A percentile compares a stretch with the other conserved stretches of the same genome.
Evolutionary conservation across 2,113 vertebrate species (phyloP).

Genomic region (Condylura cristata): DNA sequence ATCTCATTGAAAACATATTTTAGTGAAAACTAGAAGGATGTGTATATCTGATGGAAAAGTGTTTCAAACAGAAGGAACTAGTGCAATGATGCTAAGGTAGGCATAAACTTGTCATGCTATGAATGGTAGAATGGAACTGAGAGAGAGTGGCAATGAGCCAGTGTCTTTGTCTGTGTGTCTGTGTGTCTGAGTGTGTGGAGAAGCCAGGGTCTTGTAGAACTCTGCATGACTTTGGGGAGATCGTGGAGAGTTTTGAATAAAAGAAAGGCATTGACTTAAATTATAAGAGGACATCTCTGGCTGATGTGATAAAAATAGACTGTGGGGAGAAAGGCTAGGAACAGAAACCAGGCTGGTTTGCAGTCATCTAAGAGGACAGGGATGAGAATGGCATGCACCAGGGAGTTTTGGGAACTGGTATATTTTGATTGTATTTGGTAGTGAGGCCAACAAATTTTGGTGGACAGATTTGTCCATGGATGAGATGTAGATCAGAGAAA

Average conservation of each 20-base stretch:
- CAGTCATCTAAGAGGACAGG: not conserved
- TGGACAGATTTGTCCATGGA: no score
- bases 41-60: not conserved
- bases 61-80: not conserved
- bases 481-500: not conserved
- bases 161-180: not conserved
- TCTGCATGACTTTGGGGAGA: not conserved
- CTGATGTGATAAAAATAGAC: not conserved
- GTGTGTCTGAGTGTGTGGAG: not conserved
- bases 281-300: not conserved
- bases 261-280: not conserved
- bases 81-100: not conserved
- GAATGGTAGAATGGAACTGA: not conserved
- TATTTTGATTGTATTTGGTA: conserved; percentile 14
- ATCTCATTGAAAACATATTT: not conserved
- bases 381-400: fast-evolving
- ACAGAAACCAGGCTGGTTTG: not conserved
- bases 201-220: not conserved
- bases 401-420: not conserved
- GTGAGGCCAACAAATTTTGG: not conserved
- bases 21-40: not conserved
- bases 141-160: not conserved
- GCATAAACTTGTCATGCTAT: not conserved
- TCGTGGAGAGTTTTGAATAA: not conserved
- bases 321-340: not conserved